Evolutionary conservation across 2,113 vertebrate genomes (phyloP).

Genomic region (Cichladusa arquata): DNA sequence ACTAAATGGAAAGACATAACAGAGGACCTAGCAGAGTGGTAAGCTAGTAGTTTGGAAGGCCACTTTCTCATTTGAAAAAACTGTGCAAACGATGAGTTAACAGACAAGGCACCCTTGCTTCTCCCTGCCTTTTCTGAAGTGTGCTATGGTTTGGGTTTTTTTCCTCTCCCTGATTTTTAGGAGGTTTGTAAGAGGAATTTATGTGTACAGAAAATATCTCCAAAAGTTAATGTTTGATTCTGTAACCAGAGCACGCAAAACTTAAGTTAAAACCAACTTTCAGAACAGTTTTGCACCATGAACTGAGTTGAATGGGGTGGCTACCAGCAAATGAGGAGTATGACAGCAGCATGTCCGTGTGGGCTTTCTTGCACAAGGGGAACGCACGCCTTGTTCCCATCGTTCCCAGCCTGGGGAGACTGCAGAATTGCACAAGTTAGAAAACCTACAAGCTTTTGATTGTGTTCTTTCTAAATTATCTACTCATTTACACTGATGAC

Average conservation of each 20-base stretch:
- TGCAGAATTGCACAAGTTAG: neutral
- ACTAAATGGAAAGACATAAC: neutral
- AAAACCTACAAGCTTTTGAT: neutral
- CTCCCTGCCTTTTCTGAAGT: neutral
- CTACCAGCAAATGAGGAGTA: neutral
- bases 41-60: neutral
- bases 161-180: neutral
- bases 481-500: neutral
- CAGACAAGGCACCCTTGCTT: neutral
- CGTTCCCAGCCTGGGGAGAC: neutral
- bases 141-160: neutral
- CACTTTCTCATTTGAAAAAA: neutral
- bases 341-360: accelerated
- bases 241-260: neutral
- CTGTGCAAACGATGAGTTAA: neutral
- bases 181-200: neutral
- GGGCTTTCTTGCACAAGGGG: neutral
- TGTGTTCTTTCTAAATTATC: neutral
- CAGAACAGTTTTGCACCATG: neutral
- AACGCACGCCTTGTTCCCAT: accelerated
- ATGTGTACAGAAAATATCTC: neutral
- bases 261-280: neutral
- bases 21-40: neutral
- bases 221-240: neutral
- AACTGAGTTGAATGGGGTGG: neutral